These are phyloP conservation scores for Ashinkailepas kermadecensis DNA, from an alignment of 2,888 invertebrate genomes.

Conservation along the genomic window DNA sequence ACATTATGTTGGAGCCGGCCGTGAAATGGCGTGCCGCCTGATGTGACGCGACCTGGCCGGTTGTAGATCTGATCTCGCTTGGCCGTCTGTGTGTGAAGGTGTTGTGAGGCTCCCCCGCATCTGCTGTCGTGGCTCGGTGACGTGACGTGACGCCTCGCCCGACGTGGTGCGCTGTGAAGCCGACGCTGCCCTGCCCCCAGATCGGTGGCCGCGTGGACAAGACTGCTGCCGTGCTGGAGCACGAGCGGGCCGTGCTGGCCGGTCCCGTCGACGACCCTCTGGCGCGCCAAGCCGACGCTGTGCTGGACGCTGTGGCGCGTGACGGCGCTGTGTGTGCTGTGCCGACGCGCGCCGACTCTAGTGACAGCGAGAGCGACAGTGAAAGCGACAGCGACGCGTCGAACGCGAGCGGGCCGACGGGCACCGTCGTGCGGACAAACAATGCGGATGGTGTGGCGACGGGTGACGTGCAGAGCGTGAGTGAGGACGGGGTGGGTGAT, in stretches of 20 bases:
- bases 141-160: too few species aligned
- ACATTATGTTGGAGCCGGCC: too few species aligned
- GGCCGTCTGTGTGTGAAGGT: too few species aligned
- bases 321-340: constrained; percentile 26
- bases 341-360: constrained; percentile 31
- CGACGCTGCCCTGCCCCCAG: neutral
- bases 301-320: constrained; percentile 31
- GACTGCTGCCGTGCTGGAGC: constrained; percentile 7
- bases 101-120: too few species aligned
- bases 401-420: neutral
- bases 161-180: too few species aligned
- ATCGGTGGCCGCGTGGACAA: constrained; percentile 10
- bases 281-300: constrained; percentile 31
- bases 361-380: neutral
- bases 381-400: neutral
- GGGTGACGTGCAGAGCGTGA: too few species aligned
- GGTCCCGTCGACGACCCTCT: constrained; percentile 31
- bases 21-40: too few species aligned
- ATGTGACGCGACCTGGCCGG: too few species aligned
- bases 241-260: constrained; percentile 29
- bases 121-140: too few species aligned
- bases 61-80: too few species aligned
- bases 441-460: too few species aligned
- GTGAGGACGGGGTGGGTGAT: too few species aligned
- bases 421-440: neutral